Evolutionary conservation across 2,888 invertebrate species (phyloP).

Genomic region (Lomographa bimaculata): DNA sequence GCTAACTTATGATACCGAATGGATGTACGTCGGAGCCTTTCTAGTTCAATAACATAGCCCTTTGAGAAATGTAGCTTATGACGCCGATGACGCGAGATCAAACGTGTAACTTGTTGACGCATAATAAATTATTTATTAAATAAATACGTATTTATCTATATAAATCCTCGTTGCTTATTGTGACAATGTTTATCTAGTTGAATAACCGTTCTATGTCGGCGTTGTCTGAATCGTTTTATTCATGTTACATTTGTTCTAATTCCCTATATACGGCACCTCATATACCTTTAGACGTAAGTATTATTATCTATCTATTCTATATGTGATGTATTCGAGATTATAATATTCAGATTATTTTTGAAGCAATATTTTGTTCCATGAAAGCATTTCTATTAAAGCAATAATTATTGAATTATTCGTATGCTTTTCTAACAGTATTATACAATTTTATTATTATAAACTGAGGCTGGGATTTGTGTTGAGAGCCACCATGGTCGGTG

Average conservation of each 20-base stretch:
- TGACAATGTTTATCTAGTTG: slow-evolving; percentile 47
- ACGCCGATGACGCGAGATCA: slow-evolving; percentile 42
- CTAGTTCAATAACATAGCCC: slow-evolving; percentile 48
- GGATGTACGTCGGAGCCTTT: slow-evolving; percentile 62
- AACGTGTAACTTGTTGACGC: slow-evolving; percentile 69
- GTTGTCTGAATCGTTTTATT: slow-evolving; percentile 39
- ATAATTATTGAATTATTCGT: slow-evolving; percentile 52
- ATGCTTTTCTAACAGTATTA: slow-evolving; percentile 54
- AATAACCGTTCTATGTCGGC: slow-evolving; percentile 35
- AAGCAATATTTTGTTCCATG: slow-evolving; percentile 61
- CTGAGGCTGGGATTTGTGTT: slow-evolving; percentile 36
- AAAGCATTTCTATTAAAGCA: slow-evolving; percentile 63
- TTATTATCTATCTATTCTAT: slow-evolving; percentile 53
- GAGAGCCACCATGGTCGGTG: slow-evolving; percentile 13
- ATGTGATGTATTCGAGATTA: slow-evolving; percentile 66
- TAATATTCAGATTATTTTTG: slow-evolving; percentile 57
- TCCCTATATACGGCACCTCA: slow-evolving; percentile 54
- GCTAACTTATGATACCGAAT: slow-evolving; percentile 65
- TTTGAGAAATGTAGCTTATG: slow-evolving; percentile 59
- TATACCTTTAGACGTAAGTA: slow-evolving; percentile 63
- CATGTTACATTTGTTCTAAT: slow-evolving; percentile 36
- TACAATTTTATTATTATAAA: slow-evolving; percentile 34
- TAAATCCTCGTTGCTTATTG: slow-evolving; percentile 68
- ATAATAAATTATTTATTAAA: slow-evolving; percentile 69
- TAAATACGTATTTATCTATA: slow-evolving; percentile 43